Base-by-base conservation (phyloP, 2,888 invertebrate species). In the Nomada lathburiana region DNA sequence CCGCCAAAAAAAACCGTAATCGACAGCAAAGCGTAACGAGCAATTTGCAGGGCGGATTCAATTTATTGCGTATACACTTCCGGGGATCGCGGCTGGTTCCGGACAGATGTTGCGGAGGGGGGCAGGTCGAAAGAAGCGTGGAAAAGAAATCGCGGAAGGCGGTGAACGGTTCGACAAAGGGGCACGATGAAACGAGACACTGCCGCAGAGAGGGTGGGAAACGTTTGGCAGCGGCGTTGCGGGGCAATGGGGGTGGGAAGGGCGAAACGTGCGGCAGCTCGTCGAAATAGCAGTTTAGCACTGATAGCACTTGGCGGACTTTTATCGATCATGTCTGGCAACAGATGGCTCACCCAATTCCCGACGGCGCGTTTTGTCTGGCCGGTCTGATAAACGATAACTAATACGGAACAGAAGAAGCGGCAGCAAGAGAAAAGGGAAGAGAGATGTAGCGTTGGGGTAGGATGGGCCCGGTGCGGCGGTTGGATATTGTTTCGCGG, bases 321-420 rank as follows among this genome's bases (percentile, higher is more conserved):
- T 93, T 93, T 93, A 93, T 93, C 93, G 93, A 93, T 93, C 92
- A 93, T 93, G 92, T 93, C 91, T 93, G 93, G 93, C 92, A 93
- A 93, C 93, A 93, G 92, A 93, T 93, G 93, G 93, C 93, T 92
- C 90, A 92, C 92, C 93, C 93, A 93, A 93, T 93, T 93, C 91
- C 89, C 84, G 82, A 67, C 88, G 84, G 82, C 85, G 86, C 87
- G 86, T 89, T 89, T 89, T 89, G 87, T 89, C 87, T 87, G 86
- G 84, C 82, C 73, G 76, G 81, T 76, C 89, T 91, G 93, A 93
- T 93, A 93, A 93, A 93, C 92, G 93, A 93, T 93, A 93, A 93
- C 93, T 93, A 93, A 93, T 93, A 92, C 91, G 91, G 83, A 85
- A 87, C 82, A 85, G 87, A 80, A 81, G 86, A 83, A 83, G 83